These are phyloP conservation scores for Littorina saxatilis DNA, from an alignment of 1,140 invertebrate species.

Conservation along the genomic window DNA sequence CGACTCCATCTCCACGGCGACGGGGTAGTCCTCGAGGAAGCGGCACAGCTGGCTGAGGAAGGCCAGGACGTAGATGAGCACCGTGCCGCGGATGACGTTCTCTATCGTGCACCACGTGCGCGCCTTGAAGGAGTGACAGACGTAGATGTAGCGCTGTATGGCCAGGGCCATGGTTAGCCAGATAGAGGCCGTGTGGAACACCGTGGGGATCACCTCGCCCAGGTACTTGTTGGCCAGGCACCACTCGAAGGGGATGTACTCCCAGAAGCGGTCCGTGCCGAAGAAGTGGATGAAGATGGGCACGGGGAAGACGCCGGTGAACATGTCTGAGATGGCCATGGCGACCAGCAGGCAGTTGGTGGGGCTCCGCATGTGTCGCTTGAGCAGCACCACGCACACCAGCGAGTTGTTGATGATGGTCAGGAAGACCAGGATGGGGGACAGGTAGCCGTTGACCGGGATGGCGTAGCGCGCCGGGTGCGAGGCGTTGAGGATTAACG, in stretches of 20 bases:
- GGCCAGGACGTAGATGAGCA: slow-evolving; percentile 85
- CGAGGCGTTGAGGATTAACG: neutral
- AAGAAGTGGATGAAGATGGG: slow-evolving; percentile 94
- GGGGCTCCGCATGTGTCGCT: slow-evolving; percentile 82
- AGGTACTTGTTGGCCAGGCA: slow-evolving; percentile 85
- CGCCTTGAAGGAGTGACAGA: slow-evolving; percentile 91
- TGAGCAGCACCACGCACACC: slow-evolving; percentile 85
- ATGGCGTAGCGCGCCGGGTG: slow-evolving; percentile 58
- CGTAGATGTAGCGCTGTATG: slow-evolving; percentile 91
- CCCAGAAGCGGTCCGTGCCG: slow-evolving; percentile 89
- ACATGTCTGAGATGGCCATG: slow-evolving; percentile 95
- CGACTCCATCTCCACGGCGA: slow-evolving; percentile 80
- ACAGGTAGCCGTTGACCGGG: slow-evolving; percentile 79
- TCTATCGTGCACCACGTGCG: slow-evolving; percentile 91
- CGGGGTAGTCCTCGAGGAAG: slow-evolving; percentile 83
- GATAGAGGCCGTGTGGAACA: slow-evolving; percentile 94
- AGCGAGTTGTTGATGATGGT: slow-evolving; percentile 94
- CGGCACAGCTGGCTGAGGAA: slow-evolving; percentile 86
- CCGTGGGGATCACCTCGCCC: slow-evolving; percentile 81
- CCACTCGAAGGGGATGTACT: slow-evolving; percentile 68
- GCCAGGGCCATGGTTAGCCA: slow-evolving; percentile 91
- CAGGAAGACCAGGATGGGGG: slow-evolving; percentile 89
- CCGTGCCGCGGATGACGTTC: slow-evolving; percentile 85
- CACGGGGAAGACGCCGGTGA: slow-evolving; percentile 91
- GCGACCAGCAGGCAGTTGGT: slow-evolving; percentile 84